These are phyloP conservation scores for Hemithea aestivaria DNA, from an alignment of 2,888 invertebrate genomes.

Conservation along the genomic window DNA sequence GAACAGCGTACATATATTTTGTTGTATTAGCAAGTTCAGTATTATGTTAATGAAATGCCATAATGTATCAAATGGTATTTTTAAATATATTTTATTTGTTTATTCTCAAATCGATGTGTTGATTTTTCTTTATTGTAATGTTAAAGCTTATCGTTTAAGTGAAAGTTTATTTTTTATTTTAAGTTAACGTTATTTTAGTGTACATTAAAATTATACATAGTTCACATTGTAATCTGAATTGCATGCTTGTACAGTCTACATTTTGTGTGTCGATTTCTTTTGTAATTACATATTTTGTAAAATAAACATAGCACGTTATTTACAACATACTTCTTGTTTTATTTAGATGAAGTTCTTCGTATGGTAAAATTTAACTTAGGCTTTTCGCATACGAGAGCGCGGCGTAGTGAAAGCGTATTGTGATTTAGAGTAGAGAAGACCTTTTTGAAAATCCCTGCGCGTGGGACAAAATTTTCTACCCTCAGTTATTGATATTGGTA, in stretches of 20 bases:
- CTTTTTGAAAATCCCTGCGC: too few species aligned
- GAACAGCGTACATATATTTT: slow-evolving; percentile 67
- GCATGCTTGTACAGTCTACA: slow-evolving; percentile 74
- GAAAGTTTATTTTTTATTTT: slow-evolving; percentile 49
- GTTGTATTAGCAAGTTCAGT: slow-evolving; percentile 77
- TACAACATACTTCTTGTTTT: slow-evolving; percentile 53
- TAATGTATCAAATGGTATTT: slow-evolving; percentile 72
- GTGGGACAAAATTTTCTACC: too few species aligned
- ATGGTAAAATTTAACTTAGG: not conserved
- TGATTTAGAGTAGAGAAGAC: too few species aligned
- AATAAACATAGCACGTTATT: slow-evolving; percentile 79
- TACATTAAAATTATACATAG: slow-evolving; percentile 63
- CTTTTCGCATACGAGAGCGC: too few species aligned
- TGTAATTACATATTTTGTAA: slow-evolving; percentile 74
- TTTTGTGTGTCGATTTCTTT: slow-evolving; percentile 74
- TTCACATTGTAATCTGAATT: slow-evolving; percentile 59
- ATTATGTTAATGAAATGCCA: slow-evolving; percentile 72
- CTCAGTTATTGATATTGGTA: too few species aligned
- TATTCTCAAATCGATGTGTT: slow-evolving; percentile 44
- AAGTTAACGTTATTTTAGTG: slow-evolving; percentile 50
- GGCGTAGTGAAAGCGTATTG: too few species aligned
- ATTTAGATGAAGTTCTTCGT: slow-evolving; percentile 19
- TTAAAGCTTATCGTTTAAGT: slow-evolving; percentile 54
- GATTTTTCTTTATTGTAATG: slow-evolving; percentile 55
- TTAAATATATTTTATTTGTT: slow-evolving; percentile 53